phyloP scores from a whole-genome alignment of 2,113 vertebrate genomes.

The Aspidoscelis tigris region DNA sequence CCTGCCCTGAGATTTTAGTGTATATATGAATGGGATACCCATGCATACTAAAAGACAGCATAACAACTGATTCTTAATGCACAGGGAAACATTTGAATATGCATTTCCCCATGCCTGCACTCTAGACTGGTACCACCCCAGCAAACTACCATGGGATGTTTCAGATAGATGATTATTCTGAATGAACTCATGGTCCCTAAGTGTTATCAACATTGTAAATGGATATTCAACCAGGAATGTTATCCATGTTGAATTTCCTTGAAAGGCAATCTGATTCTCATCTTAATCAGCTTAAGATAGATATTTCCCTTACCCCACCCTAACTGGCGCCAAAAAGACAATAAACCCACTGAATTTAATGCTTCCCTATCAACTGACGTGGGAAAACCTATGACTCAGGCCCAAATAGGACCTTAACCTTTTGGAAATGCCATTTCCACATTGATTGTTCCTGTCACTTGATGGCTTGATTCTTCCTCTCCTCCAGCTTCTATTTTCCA shows the following conservation, averaged over 20 bases:
- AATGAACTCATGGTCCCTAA: too few relatives aligned
- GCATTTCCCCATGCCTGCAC: neutral
- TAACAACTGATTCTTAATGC: neutral
- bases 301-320: neutral
- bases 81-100: neutral
- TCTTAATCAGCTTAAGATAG: neutral
- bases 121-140: neutral
- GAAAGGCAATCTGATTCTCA: fast-evolving
- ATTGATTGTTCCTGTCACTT: conserved; percentile 57
- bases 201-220: neutral
- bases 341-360: fast-evolving
- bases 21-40: neutral
- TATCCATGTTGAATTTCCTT: neutral
- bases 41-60: neutral
- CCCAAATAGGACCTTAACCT: fast-evolving
- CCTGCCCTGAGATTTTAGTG: too few relatives aligned
- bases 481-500: conserved; percentile 31
- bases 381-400: conserved; percentile 40
- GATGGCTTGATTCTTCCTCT: conserved; percentile 30
- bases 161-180: neutral
- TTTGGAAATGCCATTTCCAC: conserved; percentile 31
- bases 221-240: neutral
- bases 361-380: fast-evolving
- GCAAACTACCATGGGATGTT: neutral
- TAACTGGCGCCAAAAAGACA: conserved; percentile 11